phyloP scores from a whole-genome alignment of 2,888 invertebrate species.

The Eutolmus rufibarbis region DNA sequence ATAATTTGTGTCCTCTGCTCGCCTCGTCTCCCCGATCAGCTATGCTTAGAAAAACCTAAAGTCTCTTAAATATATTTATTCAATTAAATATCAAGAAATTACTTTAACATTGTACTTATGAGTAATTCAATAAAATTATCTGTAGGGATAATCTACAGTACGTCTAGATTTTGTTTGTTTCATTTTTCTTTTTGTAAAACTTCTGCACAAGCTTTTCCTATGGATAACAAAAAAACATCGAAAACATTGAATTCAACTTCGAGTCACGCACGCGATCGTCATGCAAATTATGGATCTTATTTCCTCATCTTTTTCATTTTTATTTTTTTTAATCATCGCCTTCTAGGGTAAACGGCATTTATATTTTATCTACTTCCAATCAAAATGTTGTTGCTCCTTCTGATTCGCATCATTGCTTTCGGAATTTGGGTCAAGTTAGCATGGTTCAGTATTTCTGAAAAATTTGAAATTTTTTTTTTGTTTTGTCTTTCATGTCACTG shows the following conservation, averaged over 20 bases:
- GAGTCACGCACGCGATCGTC: background rate
- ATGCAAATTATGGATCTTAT: background rate
- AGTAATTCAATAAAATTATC: slow-evolving; percentile 1
- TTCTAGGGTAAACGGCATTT: background rate
- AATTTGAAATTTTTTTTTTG: background rate
- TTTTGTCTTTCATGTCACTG: slow-evolving; percentile 31
- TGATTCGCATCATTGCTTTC: background rate
- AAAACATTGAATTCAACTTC: background rate
- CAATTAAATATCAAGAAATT: slow-evolving; percentile 18
- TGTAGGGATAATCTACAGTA: background rate
- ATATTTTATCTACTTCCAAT: background rate
- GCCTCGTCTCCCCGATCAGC: background rate
- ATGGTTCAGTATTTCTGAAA: slow-evolving; percentile 16
- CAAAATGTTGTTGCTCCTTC: background rate
- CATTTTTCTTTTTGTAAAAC: background rate
- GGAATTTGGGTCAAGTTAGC: background rate
- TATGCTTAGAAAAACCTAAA: slow-evolving; percentile 7
- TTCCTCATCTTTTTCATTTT: background rate
- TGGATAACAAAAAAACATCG: background rate
- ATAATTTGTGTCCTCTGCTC: background rate
- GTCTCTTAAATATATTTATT: slow-evolving; percentile 7
- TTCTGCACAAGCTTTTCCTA: slow-evolving; percentile 7
- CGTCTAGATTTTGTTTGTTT: background rate
- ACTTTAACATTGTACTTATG: slow-evolving; percentile 25
- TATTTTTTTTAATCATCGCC: background rate